Conservation (phyloP, 2,113 vertebrate genomes). For the Perccottus glenii region DNA sequence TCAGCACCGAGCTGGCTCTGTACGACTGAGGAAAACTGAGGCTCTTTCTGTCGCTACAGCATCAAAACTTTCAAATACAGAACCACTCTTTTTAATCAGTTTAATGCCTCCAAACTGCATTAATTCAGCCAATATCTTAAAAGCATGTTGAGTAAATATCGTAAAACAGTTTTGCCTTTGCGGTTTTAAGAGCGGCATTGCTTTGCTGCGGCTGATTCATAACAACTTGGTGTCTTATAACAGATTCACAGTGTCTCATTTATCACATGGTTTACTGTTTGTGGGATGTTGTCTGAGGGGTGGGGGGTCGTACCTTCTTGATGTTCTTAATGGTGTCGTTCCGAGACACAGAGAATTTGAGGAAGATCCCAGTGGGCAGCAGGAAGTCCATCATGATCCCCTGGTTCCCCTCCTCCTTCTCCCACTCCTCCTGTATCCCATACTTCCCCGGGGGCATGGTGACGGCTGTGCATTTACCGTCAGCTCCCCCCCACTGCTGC, state of each 20-base stretch:
- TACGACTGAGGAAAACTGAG: slow-evolving; percentile 25
- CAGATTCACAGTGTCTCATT: neutral
- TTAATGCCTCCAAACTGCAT: slow-evolving; percentile 37
- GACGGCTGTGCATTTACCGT: slow-evolving; percentile 80
- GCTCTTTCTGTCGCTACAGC: slow-evolving; percentile 32
- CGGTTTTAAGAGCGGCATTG: slow-evolving; percentile 4
- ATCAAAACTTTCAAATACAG: slow-evolving; percentile 23
- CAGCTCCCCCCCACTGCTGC: slow-evolving; percentile 69
- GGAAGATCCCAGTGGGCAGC: slow-evolving; percentile 93
- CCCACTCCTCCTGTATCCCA: slow-evolving; percentile 93
- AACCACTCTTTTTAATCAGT: slow-evolving; percentile 34
- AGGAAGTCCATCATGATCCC: slow-evolving; percentile 91
- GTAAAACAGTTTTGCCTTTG: slow-evolving; percentile 13
- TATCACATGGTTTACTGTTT: neutral
- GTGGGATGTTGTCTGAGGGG: neutral
- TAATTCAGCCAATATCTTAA: slow-evolving; percentile 33
- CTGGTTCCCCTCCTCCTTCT: slow-evolving; percentile 87
- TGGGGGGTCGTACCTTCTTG: slow-evolving; percentile 84
- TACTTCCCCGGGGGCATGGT: slow-evolving; percentile 95
- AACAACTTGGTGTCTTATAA: slow-evolving; percentile 7
- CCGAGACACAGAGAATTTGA: slow-evolving; percentile 88
- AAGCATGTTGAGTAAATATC: slow-evolving; percentile 33
- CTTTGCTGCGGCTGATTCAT: slow-evolving; percentile 23
- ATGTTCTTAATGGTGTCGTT: slow-evolving; percentile 90
- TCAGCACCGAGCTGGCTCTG: slow-evolving; percentile 30